phyloP scores from a whole-genome alignment of 2,888 invertebrate species.

The Blastobasis lacticolella region DNA sequence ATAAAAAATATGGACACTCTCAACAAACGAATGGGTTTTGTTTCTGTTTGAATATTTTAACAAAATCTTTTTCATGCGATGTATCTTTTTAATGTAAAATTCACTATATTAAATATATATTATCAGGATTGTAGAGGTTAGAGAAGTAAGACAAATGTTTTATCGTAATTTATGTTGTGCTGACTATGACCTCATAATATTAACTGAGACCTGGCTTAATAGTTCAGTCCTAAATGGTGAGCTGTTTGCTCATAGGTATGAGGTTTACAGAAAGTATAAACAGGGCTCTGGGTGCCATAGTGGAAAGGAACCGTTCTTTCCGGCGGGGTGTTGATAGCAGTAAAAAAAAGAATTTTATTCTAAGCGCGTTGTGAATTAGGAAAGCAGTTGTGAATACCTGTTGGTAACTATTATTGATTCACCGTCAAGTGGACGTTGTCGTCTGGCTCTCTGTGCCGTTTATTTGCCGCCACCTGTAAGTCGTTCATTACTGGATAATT shows the following conservation, averaged over 20 bases:
- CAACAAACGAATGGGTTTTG: no score
- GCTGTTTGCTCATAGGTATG: constrained; percentile 14
- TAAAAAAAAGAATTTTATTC: constrained; percentile 4
- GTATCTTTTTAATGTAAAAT: no score
- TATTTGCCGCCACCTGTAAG: constrained; percentile 4
- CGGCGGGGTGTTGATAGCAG: constrained; percentile 14
- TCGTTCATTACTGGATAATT: background rate
- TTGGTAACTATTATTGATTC: background rate
- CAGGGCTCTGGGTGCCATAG: background rate
- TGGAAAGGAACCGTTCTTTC: constrained; percentile 5
- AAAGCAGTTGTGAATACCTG: constrained; percentile 7
- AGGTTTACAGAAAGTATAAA: constrained; percentile 15
- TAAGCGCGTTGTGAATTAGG: constrained; percentile 4
- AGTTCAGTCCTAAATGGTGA: constrained; percentile 8
- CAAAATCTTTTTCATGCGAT: no score
- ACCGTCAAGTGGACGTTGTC: background rate
- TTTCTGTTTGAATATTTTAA: no score
- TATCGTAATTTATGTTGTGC: constrained; percentile 4
- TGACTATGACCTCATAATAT: constrained; percentile 13
- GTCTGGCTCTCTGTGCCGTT: constrained; percentile 4
- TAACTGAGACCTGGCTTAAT: constrained; percentile 14
- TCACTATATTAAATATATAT: no score
- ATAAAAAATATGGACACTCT: no score
- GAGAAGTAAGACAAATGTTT: no score
- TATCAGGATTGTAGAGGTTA: no score